These are phyloP conservation scores for Ophioninae sp. DNA, from an alignment of 2,888 invertebrate species.

Conservation along the genomic window DNA sequence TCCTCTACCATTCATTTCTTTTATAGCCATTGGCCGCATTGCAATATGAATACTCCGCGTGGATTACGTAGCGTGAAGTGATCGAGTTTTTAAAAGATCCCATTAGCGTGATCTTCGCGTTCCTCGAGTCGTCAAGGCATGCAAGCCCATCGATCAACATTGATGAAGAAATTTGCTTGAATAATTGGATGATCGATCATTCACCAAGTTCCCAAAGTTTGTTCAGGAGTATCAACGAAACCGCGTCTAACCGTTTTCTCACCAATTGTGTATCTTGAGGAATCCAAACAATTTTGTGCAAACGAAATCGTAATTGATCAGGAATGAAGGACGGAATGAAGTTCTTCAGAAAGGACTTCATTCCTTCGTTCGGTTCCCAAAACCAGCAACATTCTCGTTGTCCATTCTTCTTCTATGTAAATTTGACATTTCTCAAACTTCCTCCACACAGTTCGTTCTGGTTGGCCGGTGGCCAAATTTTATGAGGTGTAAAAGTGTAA, in stretches of 20 bases:
- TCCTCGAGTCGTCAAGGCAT: neutral
- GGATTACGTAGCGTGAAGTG: neutral
- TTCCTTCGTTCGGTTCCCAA: neutral
- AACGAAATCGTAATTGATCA: neutral
- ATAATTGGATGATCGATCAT: neutral
- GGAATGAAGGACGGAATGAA: too few species aligned
- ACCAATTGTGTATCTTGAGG: too few species aligned
- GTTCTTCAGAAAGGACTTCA: too few species aligned
- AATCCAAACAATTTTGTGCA: neutral
- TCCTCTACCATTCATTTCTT: neutral
- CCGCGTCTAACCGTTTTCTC: neutral
- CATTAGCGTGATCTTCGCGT: neutral
- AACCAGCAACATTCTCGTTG: neutral
- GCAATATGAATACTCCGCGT: neutral
- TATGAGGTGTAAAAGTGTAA: neutral
- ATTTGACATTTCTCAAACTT: neutral
- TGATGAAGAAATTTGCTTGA: neutral
- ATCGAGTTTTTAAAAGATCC: neutral
- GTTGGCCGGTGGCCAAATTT: neutral
- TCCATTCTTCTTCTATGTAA: neutral
- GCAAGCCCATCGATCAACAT: too few species aligned
- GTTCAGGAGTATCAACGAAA: neutral
- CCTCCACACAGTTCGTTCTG: neutral
- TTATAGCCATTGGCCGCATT: constrained; percentile 9
- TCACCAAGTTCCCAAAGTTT: neutral